Conservation (phyloP, 2,113 vertebrate genomes). For the Xyrauchen texanus region DNA sequence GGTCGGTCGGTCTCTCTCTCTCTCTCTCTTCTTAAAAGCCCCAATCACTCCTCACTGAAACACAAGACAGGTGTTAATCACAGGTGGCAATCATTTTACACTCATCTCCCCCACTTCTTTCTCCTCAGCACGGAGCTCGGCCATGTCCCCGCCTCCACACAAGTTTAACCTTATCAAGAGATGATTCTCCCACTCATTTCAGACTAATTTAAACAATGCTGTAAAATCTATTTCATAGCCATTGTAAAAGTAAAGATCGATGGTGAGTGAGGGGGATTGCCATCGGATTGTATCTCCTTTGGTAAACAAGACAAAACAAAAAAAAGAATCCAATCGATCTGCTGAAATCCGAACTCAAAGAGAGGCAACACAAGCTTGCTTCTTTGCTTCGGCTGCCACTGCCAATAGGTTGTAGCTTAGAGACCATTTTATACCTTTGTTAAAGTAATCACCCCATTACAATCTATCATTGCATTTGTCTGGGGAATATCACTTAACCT, state of each 20-base stretch:
- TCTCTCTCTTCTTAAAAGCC: too few relatives aligned
- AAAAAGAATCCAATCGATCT: conserved; percentile 44
- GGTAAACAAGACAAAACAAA: neutral
- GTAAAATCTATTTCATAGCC: conserved; percentile 46
- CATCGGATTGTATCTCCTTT: conserved; percentile 36
- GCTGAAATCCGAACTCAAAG: conserved; percentile 24
- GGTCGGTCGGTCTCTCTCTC: too few relatives aligned
- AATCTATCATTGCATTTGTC: conserved; percentile 58
- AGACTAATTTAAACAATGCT: conserved; percentile 33
- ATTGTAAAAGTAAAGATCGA: conserved; percentile 40
- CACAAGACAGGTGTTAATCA: too few relatives aligned
- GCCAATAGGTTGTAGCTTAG: conserved; percentile 39
- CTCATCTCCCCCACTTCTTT: too few relatives aligned
- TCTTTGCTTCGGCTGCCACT: neutral
- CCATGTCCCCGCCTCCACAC: too few relatives aligned
- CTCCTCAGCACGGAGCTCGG: too few relatives aligned
- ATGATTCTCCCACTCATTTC: conserved; percentile 4
- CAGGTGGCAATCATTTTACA: too few relatives aligned
- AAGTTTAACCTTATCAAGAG: conserved; percentile 45
- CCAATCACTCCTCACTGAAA: too few relatives aligned
- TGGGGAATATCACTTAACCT: conserved; percentile 54
- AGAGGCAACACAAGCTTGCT: neutral
- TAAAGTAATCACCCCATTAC: conserved; percentile 62
- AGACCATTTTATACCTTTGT: conserved; percentile 54
- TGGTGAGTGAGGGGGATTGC: conserved; percentile 18